Evolutionary conservation across 2,797 vertebrate genomes (phyloP).

Genomic region (Labroides dimidiatus): DNA sequence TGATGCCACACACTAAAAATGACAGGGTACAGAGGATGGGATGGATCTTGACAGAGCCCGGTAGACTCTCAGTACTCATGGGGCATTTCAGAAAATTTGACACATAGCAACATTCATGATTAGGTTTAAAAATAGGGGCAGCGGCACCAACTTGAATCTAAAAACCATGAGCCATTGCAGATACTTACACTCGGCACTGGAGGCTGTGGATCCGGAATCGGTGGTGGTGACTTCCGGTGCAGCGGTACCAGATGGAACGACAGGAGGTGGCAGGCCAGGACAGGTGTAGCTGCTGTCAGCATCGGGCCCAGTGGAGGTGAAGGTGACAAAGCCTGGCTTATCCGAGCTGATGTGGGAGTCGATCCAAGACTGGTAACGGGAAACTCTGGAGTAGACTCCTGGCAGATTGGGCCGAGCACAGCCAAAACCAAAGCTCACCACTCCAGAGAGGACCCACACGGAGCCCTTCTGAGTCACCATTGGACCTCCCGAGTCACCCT

Average conservation of each 20-base stretch:
- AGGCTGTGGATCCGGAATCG: neutral
- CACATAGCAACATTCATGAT: neutral
- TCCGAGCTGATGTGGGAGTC: slow-evolving; percentile 50
- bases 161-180: neutral
- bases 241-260: neutral
- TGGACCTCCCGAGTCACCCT: slow-evolving; percentile 59
- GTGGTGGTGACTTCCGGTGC: neutral
- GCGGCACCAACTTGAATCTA: no score
- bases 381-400: slow-evolving; percentile 71
- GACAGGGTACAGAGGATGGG: no score
- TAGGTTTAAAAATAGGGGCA: neutral
- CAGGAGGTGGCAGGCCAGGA: slow-evolving; percentile 20
- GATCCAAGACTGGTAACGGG: slow-evolving; percentile 70
- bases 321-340: slow-evolving; percentile 65
- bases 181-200: slow-evolving; percentile 1
- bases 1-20: slow-evolving; percentile 55
- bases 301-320: slow-evolving; percentile 52
- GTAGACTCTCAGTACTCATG: no score
- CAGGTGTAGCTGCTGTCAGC: slow-evolving; percentile 55
- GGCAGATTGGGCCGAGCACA: slow-evolving; percentile 63
- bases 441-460: slow-evolving; percentile 69
- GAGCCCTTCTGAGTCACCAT: slow-evolving; percentile 58
- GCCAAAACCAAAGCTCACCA: slow-evolving; percentile 66
- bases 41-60: no score
- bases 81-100: no score